A percentile compares a stretch with the other conserved stretches of the same genome.
phyloP scores from a whole-genome alignment of 2,113 vertebrate genomes.

The Leptobrachium leishanense region DNA sequence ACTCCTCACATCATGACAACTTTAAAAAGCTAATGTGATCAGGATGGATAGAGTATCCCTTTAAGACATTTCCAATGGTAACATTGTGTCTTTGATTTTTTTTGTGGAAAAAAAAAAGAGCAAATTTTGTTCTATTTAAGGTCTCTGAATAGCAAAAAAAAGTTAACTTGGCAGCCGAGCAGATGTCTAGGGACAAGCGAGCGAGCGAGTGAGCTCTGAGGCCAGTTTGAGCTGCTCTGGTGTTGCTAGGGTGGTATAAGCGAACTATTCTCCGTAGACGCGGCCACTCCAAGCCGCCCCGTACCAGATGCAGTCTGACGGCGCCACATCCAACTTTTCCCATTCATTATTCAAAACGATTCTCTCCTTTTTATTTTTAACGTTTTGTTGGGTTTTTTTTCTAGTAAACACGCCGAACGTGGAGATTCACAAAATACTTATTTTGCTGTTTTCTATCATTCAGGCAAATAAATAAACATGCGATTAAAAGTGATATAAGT shows the following conservation, averaged over 20 bases:
- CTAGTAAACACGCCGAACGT: neutral
- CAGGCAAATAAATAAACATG: neutral
- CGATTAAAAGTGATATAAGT: constrained; percentile 8
- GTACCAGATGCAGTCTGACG: constrained; percentile 21
- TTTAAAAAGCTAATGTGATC: too few relatives aligned
- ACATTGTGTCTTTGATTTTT: too few relatives aligned
- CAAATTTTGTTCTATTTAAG: too few relatives aligned
- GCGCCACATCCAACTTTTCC: constrained; percentile 12
- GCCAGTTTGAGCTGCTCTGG: constrained; percentile 4
- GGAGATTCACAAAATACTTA: too few relatives aligned
- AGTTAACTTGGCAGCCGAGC: neutral
- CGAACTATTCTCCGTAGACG: constrained; percentile 33
- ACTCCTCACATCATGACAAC: too few relatives aligned
- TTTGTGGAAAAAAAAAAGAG: too few relatives aligned
- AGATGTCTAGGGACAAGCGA: constrained; percentile 13
- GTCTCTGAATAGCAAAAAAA: too few relatives aligned
- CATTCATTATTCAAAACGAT: constrained; percentile 36
- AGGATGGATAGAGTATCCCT: too few relatives aligned
- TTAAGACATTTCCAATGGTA: too few relatives aligned
- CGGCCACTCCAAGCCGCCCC: constrained; percentile 13
- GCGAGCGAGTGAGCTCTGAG: neutral
- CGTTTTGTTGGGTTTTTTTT: neutral
- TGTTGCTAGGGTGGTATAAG: constrained; percentile 30
- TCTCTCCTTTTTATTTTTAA: neutral
- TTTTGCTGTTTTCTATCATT: too few relatives aligned